phyloP scores from a whole-genome alignment of 1,140 invertebrate genomes.

The Drosophila miranda region DNA sequence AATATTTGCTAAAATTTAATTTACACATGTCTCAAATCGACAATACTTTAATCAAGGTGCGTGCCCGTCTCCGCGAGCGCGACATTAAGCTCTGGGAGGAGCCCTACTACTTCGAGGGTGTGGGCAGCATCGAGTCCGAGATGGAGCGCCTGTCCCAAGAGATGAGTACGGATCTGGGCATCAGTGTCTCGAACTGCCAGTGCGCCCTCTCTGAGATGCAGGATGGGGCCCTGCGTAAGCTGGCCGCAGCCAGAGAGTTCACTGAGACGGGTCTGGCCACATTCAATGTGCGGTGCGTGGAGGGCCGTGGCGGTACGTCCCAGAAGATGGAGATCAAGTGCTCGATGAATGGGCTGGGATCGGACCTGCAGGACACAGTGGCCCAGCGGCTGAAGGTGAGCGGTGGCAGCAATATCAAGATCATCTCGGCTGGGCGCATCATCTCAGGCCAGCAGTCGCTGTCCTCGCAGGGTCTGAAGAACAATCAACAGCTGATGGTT shows the following conservation, averaged over 20 bases:
- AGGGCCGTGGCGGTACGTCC: slow-evolving; percentile 46
- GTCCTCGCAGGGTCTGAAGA: slow-evolving; percentile 84
- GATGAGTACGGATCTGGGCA: slow-evolving; percentile 84
- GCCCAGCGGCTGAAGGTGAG: slow-evolving; percentile 82
- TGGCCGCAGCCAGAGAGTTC: slow-evolving; percentile 85
- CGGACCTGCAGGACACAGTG: slow-evolving; percentile 84
- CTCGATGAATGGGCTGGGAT: slow-evolving; percentile 77
- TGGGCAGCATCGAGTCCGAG: slow-evolving; percentile 78
- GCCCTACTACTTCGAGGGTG: slow-evolving; percentile 85
- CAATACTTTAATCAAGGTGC: slow-evolving; percentile 44
- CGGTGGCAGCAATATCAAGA: slow-evolving; percentile 83
- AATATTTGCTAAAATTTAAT: not conserved
- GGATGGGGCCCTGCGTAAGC: slow-evolving; percentile 86
- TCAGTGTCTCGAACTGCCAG: slow-evolving; percentile 83
- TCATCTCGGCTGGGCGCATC: slow-evolving; percentile 87
- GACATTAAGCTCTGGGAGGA: slow-evolving; percentile 88
- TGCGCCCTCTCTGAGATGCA: slow-evolving; percentile 85
- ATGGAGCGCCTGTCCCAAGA: slow-evolving; percentile 84
- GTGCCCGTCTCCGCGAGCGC: slow-evolving; percentile 36
- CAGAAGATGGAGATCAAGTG: slow-evolving; percentile 63
- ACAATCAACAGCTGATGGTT: slow-evolving; percentile 87
- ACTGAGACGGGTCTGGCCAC: slow-evolving; percentile 85
- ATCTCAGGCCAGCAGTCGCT: slow-evolving; percentile 83
- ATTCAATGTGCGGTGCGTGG: slow-evolving; percentile 69
- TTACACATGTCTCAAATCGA: slow-evolving; percentile 48